phyloP scores from a whole-genome alignment of 2,113 vertebrate genomes.

The Rhadina sibilatrix region DNA sequence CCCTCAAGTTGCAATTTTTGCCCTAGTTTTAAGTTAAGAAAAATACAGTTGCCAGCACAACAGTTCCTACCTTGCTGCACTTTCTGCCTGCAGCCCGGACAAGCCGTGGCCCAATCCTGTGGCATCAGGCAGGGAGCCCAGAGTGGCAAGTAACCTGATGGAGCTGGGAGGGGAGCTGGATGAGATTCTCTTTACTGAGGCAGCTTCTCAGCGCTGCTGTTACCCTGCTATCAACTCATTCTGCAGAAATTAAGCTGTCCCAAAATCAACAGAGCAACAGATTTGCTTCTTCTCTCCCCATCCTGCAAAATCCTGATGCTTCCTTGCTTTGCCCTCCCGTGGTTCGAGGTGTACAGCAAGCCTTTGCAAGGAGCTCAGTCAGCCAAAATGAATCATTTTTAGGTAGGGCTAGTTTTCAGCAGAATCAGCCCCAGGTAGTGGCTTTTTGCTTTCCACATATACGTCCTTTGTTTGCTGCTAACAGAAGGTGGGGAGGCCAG shows the following conservation, averaged over 20 bases:
- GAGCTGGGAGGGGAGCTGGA: neutral
- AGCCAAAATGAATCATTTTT: neutral
- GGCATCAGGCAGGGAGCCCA: neutral
- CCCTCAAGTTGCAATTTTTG: neutral
- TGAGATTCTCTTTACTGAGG: neutral
- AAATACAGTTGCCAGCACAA: neutral
- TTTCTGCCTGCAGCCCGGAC: accelerated
- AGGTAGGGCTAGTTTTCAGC: neutral
- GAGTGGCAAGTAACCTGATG: accelerated
- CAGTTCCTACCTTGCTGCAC: neutral
- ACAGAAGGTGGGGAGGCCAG: neutral
- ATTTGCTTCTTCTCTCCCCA: neutral
- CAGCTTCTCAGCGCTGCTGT: neutral
- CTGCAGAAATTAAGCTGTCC: neutral
- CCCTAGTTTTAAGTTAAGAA: neutral
- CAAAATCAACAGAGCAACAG: neutral
- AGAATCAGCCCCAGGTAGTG: neutral
- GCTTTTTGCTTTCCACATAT: neutral
- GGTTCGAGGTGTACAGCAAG: accelerated
- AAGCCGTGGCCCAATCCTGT: neutral
- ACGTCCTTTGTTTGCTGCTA: neutral
- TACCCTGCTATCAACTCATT: neutral
- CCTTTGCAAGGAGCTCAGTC: neutral
- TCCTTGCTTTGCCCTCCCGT: neutral
- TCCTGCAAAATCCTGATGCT: neutral